Base-by-base conservation (phyloP, 2,113 vertebrate genomes). In the Acanthochromis polyacanthus region DNA sequence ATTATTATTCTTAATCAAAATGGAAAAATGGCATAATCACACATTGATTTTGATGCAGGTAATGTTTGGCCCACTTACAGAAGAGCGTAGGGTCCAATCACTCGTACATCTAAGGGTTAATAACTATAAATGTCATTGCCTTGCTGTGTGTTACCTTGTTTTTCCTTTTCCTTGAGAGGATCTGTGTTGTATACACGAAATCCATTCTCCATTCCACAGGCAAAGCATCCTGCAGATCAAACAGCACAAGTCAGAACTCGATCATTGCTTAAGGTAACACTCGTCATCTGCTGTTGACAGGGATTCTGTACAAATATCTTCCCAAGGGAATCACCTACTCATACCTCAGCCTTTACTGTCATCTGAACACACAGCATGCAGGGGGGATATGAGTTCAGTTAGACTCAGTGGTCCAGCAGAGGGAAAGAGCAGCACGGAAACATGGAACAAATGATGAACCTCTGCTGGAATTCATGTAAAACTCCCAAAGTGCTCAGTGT, bases 171-270 rank as follows among this genome's bases (percentile, higher is more conserved):
- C 93, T 99, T 99, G 43, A 99, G 96, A 8, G 98, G 98, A 84
- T 99, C 98, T 19, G 98, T 97, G 92, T 99, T 99, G 91, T 99
- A 99, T 56, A 99, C 98, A 86, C 98, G 94, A 83, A 99, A 99
- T 88, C 98, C 98, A 87, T 98, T 99, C 89, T 99, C 98, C 97
- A 99, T 99, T 36, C 98, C 98, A 94, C 98, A 99, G 4, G 98
- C 98, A 92, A 99, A 99, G 93, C 98, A 99, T 51, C 98, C 98
- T 99, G 87, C 11, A 78, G 83, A 71, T 8, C 22, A 51, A 43
- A 17, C 19, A 50, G n/a, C 19, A 53, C 40, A 22, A 32, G 46
- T 65, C 10, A 64, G 40, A 61, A 17, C 30, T n/a, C 1, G 2
- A 14, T n/a, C 15, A 59, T 3, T 4, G 40, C 40, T 43, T 4